Evolutionary conservation across 2,113 vertebrate species (phyloP), one percentile per base, ranked within the genome.

Genomic region (Kobus ellipsiprymnus): DNA sequence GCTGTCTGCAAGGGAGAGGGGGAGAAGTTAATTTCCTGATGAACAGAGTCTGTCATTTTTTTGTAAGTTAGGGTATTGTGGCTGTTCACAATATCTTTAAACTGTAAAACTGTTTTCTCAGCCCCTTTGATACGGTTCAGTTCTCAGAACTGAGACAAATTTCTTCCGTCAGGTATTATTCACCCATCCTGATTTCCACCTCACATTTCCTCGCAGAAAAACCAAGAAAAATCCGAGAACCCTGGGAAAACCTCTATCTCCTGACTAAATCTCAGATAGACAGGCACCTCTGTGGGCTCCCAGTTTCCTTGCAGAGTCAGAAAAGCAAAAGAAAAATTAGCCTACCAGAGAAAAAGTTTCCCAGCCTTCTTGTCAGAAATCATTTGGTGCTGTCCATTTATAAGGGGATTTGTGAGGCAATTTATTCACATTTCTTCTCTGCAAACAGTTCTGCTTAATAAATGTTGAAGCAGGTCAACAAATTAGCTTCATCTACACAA

Each of bases 21-120:
- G 19, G 30, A 44, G 40, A 60, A 48, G 11, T 27, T 30, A 19
- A 54, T 52, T 55, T 80, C 30, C 46, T 48, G 91, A 94, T 98
- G 90, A 98, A 98, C 93, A 84, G 54, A 64, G 19, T 16, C 17
- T 88, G 44, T 92, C 30, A 12, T 46, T 60, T 90, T 78, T 11
- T 71, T 40, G 19, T 40, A 48, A 85, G 59, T 64, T 87, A 59
- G 83, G 40, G 21, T 86, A 77, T 52, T 48, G 19, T 46, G 30
- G 67, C 19, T 33, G 1, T 62, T 87, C 50, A 40, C 50, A 12
- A 52, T 93, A 52, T n/a, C 87, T 85, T 71, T 91, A 85, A 95
- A 74, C 50, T 50, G 11, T 46, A 67, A 21, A 46, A 83, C 60
- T n/a, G 46, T 40, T 93, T 82, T 89, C 59, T 91, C 85, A 83